Evolutionary conservation across 2,797 vertebrate species (phyloP), one percentile per base, ranked within the genome.

Genomic region (Taenioides sp.): DNA sequence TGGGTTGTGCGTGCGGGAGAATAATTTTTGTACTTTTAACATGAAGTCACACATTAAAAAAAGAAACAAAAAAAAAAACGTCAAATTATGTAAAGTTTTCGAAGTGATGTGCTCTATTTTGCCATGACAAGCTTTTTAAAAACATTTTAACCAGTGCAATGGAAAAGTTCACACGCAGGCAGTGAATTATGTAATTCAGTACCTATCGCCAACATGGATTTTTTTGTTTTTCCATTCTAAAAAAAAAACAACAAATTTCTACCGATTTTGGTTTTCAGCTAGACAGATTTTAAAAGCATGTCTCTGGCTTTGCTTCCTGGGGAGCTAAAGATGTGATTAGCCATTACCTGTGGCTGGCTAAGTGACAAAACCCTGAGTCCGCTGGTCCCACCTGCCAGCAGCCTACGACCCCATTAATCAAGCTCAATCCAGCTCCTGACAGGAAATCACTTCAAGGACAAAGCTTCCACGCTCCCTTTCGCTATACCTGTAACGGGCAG

Each of bases 311-410:
- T 73, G 55, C 80, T 78, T 84, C 83, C 81, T 80, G 73, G 86
- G 84, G 84, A 91, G 91, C 92, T 92, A 91, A 93, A 93, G 90
- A 88, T 87, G 87, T 92, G 91, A 93, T 93, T 93, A 93, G 89
- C 88, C 84, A 60, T 88, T 82, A 87, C 88, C 89, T 86, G 84
- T 80, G 89, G 85, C 84, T 92, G 82, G 88, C 81, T 91, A 89
- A 91, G 89, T 81, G 85, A 90, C 86, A 87, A 78, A 84, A 82
- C 87, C 80, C 31, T 27, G 74, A 72, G 86, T 86, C 84, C 85
- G 86, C 87, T 83, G 79, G 86, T 86, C 87, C 84, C 82, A 82
- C 89, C 91, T 80, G 87, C 86, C 90, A 88, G 84, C 85, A 80
- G 66, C 69, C 84, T 88, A 88, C 87, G 31, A 86, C 84, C 88